Evolutionary conservation across 2,888 invertebrate genomes (phyloP).

Genomic region (Molanna angustata): DNA sequence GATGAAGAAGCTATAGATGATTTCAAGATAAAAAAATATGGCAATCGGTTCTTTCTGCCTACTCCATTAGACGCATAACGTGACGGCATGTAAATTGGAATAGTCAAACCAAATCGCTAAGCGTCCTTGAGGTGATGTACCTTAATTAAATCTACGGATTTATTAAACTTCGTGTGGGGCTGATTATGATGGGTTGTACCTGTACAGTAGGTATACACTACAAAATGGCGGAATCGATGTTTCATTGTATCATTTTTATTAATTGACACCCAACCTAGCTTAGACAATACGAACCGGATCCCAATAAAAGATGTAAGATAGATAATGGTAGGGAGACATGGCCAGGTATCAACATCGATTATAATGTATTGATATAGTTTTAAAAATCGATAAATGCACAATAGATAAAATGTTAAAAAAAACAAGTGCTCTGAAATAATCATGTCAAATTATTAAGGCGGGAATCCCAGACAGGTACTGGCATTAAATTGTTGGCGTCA

Average conservation of each 20-base stretch:
- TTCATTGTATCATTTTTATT: constrained; percentile 8
- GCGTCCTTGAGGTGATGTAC: too few species aligned
- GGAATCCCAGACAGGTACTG: constrained; percentile 9
- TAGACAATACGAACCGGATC: constrained; percentile 8
- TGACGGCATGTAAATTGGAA: neutral
- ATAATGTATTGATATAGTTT: neutral
- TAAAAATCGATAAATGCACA: neutral
- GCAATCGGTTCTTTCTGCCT: neutral
- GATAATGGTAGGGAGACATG: too few species aligned
- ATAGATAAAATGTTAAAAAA: neutral
- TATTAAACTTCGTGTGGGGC: too few species aligned
- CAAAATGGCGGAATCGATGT: neutral
- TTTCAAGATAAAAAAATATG: neutral
- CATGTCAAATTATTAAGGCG: constrained; percentile 8
- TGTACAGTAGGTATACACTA: too few species aligned
- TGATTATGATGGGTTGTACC: too few species aligned
- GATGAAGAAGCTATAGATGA: neutral
- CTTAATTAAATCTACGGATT: too few species aligned
- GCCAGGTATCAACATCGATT: neutral
- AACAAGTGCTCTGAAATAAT: constrained; percentile 8
- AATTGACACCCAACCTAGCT: neutral
- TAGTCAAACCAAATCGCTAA: too few species aligned
- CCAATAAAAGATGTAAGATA: too few species aligned
- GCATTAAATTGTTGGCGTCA: too few species aligned
- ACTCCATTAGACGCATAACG: neutral